Evolutionary conservation across 2,113 vertebrate species (phyloP), one percentile per base, ranked within the genome.

Genomic region (Rhabdomys dilectus): DNA sequence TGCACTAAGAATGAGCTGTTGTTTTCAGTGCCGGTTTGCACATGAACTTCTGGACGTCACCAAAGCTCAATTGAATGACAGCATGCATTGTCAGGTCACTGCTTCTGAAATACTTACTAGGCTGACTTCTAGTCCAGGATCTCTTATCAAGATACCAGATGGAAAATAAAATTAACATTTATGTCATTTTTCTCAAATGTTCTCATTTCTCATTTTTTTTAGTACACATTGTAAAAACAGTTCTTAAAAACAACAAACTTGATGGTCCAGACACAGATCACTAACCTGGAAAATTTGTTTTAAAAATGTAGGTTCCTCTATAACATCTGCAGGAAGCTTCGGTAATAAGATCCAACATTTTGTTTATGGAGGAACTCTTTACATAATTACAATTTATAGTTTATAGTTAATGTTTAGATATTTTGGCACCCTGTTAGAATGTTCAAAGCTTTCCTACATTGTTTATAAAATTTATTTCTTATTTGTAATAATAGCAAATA

Each of bases 271-370:
- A 84, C 21, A 82, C 17, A 95, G 31, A 42, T 94, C 77, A 93
- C 77, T 93, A 96, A 95, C 53, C 80, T 88, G 88, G 62, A 86
- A 95, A 95, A 95, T 93, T 95, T 89, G 58, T 95, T 94, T 98
- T 93, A 89, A 91, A 97, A 76, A 94, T 80, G 89, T n/a, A 90
- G 68, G 91, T 93, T 66, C 48, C 91, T 96, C 93, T 94, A 92
- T 93, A 94, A 88, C 85, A 96, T 93, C 0, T 5, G 48, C 95
- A 92, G 31, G 81, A 87, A 96, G 96, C 62, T 45, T 91, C 34
- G 29, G 17, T 53, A 64, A 51, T 95, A 60, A 91, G 81, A 39
- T 60, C 66, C 21, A 89, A 91, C 73, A 78, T 5, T 91, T 36
- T 86, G 60, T 66, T 45, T 84, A 84, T 62, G 22, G 58, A 21